Evolutionary conservation across 2,797 vertebrate species (phyloP).

Genomic region (Eulemur albifrons): DNA sequence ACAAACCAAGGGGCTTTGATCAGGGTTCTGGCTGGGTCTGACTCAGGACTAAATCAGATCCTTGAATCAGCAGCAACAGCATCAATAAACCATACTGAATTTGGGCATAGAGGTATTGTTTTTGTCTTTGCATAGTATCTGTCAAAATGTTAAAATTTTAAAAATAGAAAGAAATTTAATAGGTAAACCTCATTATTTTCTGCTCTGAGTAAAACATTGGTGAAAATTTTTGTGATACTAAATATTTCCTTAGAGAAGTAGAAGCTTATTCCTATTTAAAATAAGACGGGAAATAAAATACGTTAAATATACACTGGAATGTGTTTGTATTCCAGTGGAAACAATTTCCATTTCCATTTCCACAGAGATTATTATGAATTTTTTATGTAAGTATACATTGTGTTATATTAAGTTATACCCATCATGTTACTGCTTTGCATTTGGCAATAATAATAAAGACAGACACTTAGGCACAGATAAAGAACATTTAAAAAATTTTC

Average conservation of each 20-base stretch:
- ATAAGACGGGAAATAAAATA: slow-evolving; percentile 24
- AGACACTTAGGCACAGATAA: background rate
- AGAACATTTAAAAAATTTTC: background rate
- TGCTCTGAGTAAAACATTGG: background rate
- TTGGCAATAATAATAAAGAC: slow-evolving; percentile 1
- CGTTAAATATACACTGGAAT: background rate
- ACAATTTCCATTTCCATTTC: slow-evolving; percentile 4
- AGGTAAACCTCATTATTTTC: background rate
- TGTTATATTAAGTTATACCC: slow-evolving; percentile 15
- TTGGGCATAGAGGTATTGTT: background rate
- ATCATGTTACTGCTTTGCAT: background rate
- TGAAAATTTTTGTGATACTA: background rate
- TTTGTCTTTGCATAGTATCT: background rate
- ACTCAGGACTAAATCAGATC: background rate
- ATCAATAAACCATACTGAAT: background rate
- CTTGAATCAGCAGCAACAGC: background rate
- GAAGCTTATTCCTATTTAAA: slow-evolving; percentile 54
- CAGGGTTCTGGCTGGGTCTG: background rate
- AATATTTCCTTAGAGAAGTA: slow-evolving; percentile 21
- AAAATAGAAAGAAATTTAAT: background rate
- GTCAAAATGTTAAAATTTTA: slow-evolving; percentile 28
- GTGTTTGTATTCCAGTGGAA: background rate
- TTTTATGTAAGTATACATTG: background rate
- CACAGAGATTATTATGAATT: background rate
- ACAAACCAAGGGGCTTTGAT: background rate